Evolutionary conservation across 2,888 invertebrate genomes (phyloP), one percentile per base, ranked within the genome.

Genomic region (Neoaliturus tenellus): DNA sequence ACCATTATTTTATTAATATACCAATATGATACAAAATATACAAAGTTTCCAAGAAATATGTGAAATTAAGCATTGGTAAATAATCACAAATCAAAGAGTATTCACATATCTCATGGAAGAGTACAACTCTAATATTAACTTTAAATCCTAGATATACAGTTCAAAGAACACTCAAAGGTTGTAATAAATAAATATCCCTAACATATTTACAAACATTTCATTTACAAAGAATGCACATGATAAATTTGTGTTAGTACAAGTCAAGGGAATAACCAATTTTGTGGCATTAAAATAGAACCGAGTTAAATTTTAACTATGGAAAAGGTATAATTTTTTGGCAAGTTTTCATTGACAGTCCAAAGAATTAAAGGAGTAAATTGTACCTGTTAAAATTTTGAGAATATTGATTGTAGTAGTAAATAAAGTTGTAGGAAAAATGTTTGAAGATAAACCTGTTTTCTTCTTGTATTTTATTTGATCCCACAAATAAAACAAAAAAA

Each of bases 21-120:
- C 78, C 78, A 78, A 78, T 78, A 78, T 78, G 55, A 55, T 78
- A 78, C 78, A 78, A 78, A 75, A 78, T 78, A 35, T 78, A 78
- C 78, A 78, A 44, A 39, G 51, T 35, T 31, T 31, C 55, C 78
- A 23, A 28, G 55, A 48, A 28, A 55, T 75, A 44, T 75, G 48
- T 71, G 71, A 20, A 39, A 62, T 28, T 62, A 17, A 55, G 17
- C 17, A 14, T 44, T 44, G 12, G 3, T 44, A 17, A 28, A 62
- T 17, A 62, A 28, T 31, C 28, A 62, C n/a, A 28, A 25, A 4
- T 58, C 20, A 8, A 62, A 28, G 28, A 28, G 14, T 4, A 31
- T 28, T 62, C 62, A 62, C 62, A 62, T 62, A 62, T 62, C 31
- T 62, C 62, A 12, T 3, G 62, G 62, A 14, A 31, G n/a, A n/a